phyloP scores from a whole-genome alignment of 1,140 invertebrate genomes.

The Cyclina sinensis region DNA sequence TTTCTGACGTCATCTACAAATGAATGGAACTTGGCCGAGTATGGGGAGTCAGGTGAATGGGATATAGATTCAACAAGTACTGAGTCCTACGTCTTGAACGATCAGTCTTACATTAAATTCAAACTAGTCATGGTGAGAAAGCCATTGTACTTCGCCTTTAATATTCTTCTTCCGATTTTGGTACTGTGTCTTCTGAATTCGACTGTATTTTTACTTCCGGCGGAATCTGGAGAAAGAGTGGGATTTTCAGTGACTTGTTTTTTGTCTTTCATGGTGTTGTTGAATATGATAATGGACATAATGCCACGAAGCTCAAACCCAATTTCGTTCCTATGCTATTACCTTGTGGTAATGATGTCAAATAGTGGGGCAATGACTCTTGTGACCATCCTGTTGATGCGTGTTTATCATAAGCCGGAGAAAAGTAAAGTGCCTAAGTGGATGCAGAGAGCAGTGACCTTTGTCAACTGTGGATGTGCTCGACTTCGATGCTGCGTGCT shows the following conservation, averaged over 20 bases:
- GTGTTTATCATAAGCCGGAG: constrained; percentile 63
- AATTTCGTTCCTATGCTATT: constrained; percentile 58
- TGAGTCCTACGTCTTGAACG: not conserved
- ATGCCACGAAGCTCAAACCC: constrained; percentile 64
- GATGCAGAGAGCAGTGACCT: constrained; percentile 27
- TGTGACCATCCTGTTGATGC: constrained; percentile 49
- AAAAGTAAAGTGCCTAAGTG: constrained; percentile 52
- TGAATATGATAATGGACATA: constrained; percentile 68
- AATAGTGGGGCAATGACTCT: constrained; percentile 59
- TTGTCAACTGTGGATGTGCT: constrained; percentile 54
- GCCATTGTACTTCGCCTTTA: constrained; percentile 68
- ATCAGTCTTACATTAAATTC: constrained; percentile 52
- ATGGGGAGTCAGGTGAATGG: constrained; percentile 65
- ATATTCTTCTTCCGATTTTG: constrained; percentile 67
- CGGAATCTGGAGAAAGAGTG: constrained; percentile 68
- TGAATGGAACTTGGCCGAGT: constrained; percentile 37
- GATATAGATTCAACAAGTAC: constrained; percentile 43
- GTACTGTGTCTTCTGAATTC: constrained; percentile 63
- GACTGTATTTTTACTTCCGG: constrained; percentile 70
- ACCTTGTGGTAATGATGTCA: constrained; percentile 62
- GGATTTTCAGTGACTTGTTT: constrained; percentile 67
- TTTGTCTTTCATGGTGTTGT: constrained; percentile 66
- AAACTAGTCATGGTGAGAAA: constrained; percentile 55
- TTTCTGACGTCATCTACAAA: constrained; percentile 2
- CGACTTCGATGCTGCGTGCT: constrained; percentile 53